A percentile compares a stretch with the other conserved stretches of the same genome.
Conservation (phyloP, 2,797 vertebrate species). For the Pangasius larnaudii region DNA sequence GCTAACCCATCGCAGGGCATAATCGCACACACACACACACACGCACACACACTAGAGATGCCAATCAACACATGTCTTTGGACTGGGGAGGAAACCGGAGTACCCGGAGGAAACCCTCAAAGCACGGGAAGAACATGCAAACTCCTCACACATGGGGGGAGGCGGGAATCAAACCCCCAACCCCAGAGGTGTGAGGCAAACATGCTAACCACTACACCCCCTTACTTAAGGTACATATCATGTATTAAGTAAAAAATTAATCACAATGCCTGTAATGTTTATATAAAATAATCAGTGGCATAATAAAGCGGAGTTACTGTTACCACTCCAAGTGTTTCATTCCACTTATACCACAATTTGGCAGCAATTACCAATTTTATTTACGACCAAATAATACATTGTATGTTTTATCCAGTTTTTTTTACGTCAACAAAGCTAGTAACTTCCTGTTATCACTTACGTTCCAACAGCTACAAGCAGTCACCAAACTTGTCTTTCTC, state of each 20-base stretch:
- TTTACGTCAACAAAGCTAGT: background rate
- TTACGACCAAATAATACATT: background rate
- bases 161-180: no score
- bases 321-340: background rate
- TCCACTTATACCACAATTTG: background rate
- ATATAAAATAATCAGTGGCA: background rate
- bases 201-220: no score
- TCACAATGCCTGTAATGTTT: background rate
- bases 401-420: background rate
- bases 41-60: no score
- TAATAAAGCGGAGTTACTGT: background rate
- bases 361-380: background rate
- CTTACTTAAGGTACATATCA: background rate
- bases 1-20: no score
- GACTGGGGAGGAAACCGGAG: no score
- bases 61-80: no score
- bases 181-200: no score
- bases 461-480: background rate
- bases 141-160: no score
- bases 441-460: background rate
- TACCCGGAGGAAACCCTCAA: no score
- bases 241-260: background rate
- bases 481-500: background rate
- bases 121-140: no score
- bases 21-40: no score